Evolutionary conservation across 2,113 vertebrate genomes (phyloP).

Genomic region (Prionailurus viverrinus): DNA sequence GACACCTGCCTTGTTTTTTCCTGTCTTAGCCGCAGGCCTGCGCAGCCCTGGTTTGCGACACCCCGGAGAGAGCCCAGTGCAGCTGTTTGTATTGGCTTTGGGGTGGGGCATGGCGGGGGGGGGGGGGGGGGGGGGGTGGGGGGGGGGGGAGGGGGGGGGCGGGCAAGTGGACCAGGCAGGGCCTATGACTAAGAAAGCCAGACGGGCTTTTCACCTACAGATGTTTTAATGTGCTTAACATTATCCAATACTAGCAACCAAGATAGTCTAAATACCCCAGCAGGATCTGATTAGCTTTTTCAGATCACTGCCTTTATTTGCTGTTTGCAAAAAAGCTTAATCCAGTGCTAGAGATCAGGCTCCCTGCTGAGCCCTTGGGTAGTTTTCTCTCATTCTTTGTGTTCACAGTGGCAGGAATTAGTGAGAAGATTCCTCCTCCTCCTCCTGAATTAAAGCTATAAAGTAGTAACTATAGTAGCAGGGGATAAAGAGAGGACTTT

Average conservation of each 20-base stretch:
- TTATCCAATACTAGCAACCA: slow-evolving; percentile 85
- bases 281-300: slow-evolving; percentile 92
- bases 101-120: background rate
- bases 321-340: slow-evolving; percentile 89
- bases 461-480: slow-evolving; percentile 77
- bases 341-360: slow-evolving; percentile 87
- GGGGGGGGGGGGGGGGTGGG: background rate
- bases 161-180: slow-evolving; percentile 7
- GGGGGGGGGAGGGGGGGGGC: too few relatives aligned
- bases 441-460: slow-evolving; percentile 74
- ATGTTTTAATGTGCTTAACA: slow-evolving; percentile 90
- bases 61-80: background rate
- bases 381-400: slow-evolving; percentile 86
- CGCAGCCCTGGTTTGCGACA: background rate
- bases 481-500: slow-evolving; percentile 58
- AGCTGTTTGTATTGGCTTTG: slow-evolving; percentile 39
- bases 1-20: background rate
- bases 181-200: slow-evolving; percentile 63
- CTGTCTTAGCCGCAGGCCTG: background rate
- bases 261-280: slow-evolving; percentile 89
- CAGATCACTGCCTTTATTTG: slow-evolving; percentile 89
- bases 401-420: slow-evolving; percentile 84
- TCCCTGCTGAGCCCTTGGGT: slow-evolving; percentile 86
- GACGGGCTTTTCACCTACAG: slow-evolving; percentile 83
- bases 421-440: slow-evolving; percentile 82